These are phyloP conservation scores for Cyprinodon brontotheroides DNA, from an alignment of 2,113 vertebrate species.

Conservation along the genomic window DNA sequence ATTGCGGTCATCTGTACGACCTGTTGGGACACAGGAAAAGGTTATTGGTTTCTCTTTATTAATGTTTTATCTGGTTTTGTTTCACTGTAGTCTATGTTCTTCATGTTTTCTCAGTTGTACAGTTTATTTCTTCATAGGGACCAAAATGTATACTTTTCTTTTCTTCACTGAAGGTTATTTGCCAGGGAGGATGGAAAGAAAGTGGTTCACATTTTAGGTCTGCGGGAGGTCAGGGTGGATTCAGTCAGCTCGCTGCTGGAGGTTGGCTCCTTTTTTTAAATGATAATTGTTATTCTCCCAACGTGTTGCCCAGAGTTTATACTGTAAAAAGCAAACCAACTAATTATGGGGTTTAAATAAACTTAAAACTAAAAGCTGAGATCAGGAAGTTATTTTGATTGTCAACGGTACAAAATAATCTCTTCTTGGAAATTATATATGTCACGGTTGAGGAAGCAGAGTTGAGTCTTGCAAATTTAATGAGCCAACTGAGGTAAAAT, in stretches of 20 bases:
- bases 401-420: background rate
- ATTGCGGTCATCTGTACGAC: slow-evolving; percentile 93
- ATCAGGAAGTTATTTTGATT: background rate
- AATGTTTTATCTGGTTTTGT: background rate
- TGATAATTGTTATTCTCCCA: background rate
- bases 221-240: slow-evolving; percentile 84
- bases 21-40: slow-evolving; percentile 88
- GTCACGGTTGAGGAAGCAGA: too few species aligned
- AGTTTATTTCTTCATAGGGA: background rate
- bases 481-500: too few species aligned
- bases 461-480: too few species aligned
- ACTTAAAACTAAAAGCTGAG: background rate
- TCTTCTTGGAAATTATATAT: background rate
- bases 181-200: slow-evolving; percentile 90
- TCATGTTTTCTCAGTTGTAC: background rate
- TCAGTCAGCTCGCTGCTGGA: slow-evolving; percentile 85
- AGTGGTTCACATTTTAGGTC: slow-evolving; percentile 87
- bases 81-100: background rate
- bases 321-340: background rate
- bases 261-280: slow-evolving; percentile 71
- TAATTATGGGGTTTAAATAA: background rate
- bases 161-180: slow-evolving; percentile 79
- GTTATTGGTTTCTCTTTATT: slow-evolving; percentile 61
- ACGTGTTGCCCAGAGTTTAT: background rate
- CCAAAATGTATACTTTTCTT: background rate